Percentiles rank a stretch among this genome's conserved stretches.
Conservation (phyloP, 2,113 vertebrate species). For the Leuciscus idus region DNA sequence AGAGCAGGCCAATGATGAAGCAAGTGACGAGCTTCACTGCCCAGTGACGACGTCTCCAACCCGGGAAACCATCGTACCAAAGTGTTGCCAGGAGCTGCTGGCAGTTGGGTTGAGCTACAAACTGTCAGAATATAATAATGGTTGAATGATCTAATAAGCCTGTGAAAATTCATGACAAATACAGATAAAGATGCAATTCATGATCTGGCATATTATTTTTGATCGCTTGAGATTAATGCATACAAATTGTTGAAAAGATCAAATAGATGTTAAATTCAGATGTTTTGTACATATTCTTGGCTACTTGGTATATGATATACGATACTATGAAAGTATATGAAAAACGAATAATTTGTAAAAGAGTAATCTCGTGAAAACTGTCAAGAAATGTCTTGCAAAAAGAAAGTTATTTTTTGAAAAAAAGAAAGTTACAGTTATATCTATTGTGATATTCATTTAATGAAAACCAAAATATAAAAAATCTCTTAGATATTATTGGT, state of each 20-base stretch:
- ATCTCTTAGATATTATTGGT: too few species aligned
- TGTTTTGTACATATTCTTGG: background rate
- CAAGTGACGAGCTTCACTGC: conserved; percentile 93
- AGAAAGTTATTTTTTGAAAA: too few species aligned
- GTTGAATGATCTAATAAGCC: background rate
- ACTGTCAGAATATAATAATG: conserved; percentile 72
- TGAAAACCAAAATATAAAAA: background rate
- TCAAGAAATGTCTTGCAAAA: background rate
- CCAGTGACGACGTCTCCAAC: conserved; percentile 97
- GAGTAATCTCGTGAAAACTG: background rate
- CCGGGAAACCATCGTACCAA: conserved; percentile 97
- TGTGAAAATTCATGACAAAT: background rate
- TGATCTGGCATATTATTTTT: background rate
- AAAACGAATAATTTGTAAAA: background rate
- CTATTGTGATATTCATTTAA: background rate
- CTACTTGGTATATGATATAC: background rate
- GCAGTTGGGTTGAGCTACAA: conserved; percentile 97
- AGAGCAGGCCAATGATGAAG: conserved; percentile 88
- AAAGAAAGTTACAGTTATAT: background rate
- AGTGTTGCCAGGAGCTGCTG: conserved; percentile 95
- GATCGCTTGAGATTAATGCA: background rate
- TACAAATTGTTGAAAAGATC: background rate
- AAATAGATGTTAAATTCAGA: background rate
- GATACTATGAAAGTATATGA: background rate
- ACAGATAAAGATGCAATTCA: background rate